Conservation (phyloP, 1,140 invertebrate genomes). For the Melitaea cinxia region DNA sequence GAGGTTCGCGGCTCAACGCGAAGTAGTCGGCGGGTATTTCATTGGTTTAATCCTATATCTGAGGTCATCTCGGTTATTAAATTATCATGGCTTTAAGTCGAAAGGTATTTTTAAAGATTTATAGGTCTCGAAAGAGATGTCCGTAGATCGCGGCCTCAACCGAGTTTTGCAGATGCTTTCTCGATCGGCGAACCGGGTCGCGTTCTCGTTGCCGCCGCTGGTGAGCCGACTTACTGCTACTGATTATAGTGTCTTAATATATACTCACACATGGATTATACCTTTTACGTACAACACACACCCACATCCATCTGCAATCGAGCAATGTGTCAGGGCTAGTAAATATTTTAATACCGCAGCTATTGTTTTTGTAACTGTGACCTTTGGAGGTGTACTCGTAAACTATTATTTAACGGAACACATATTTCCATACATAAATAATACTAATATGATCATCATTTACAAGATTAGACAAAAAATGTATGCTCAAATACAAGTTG, state of each 20-base stretch:
- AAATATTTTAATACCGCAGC: conserved; percentile 53
- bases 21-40: conserved; percentile 26
- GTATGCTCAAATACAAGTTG: conserved; percentile 13
- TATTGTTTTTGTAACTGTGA: conserved; percentile 27
- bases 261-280: conserved; percentile 38
- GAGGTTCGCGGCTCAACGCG: conserved; percentile 35
- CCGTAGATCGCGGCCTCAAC: conserved; percentile 72
- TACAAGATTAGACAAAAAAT: conserved; percentile 6
- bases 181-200: conserved; percentile 79
- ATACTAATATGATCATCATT: background rate
- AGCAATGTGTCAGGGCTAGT: conserved; percentile 61
- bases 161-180: conserved; percentile 81
- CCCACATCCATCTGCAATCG: conserved; percentile 49
- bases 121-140: conserved; percentile 23
- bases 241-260: conserved; percentile 49
- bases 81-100: conserved; percentile 14
- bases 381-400: conserved; percentile 21
- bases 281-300: conserved; percentile 37
- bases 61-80: conserved; percentile 27
- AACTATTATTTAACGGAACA: conserved; percentile 25
- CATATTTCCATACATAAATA: background rate
- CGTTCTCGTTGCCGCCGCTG: conserved; percentile 71
- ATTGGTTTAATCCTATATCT: conserved; percentile 44
- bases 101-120: conserved; percentile 25
- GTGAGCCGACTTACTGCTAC: conserved; percentile 55